Conservation (phyloP, 2,888 invertebrate genomes). For the Orchestes rusci region DNA sequence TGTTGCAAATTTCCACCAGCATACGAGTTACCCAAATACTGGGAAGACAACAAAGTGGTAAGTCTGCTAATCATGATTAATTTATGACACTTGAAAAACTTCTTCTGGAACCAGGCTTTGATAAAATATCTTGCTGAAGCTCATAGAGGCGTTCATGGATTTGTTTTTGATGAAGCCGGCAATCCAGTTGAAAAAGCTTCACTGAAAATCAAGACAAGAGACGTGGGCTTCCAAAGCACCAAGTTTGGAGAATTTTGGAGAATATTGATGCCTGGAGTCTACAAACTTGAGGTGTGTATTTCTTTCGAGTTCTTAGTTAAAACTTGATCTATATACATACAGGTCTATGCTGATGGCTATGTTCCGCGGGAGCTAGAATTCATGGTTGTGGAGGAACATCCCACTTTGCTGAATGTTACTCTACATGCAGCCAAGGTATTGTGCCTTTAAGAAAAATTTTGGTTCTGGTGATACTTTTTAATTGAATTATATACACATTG, state of each 20-base stretch:
- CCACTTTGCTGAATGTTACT: constrained; percentile 77
- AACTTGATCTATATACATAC: constrained; percentile 7
- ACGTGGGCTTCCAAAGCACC: constrained; percentile 79
- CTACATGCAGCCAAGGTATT: constrained; percentile 70
- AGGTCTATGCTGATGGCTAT: constrained; percentile 82
- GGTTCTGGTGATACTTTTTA: constrained; percentile 7
- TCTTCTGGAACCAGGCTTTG: constrained; percentile 52
- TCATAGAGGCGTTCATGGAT: constrained; percentile 83
- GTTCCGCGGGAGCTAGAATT: constrained; percentile 79
- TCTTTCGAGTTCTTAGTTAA: not conserved
- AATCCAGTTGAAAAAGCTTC: constrained; percentile 73
- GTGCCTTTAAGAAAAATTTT: not conserved
- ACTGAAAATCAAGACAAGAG: constrained; percentile 71
- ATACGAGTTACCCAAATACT: constrained; percentile 70
- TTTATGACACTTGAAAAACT: constrained; percentile 1
- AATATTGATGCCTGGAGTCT: constrained; percentile 78
- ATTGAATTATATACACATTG: constrained; percentile 27
- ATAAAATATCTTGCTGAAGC: constrained; percentile 79
- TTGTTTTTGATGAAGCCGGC: constrained; percentile 71
- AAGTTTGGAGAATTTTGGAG: constrained; percentile 95
- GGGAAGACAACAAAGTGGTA: constrained; percentile 84
- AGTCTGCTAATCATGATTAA: constrained; percentile 26
- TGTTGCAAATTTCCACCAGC: constrained; percentile 91
- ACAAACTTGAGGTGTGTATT: constrained; percentile 65
- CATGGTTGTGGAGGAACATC: constrained; percentile 77